phyloP scores from a whole-genome alignment of 23 tunicate genomes.

The Botrylloides violaceus region DNA sequence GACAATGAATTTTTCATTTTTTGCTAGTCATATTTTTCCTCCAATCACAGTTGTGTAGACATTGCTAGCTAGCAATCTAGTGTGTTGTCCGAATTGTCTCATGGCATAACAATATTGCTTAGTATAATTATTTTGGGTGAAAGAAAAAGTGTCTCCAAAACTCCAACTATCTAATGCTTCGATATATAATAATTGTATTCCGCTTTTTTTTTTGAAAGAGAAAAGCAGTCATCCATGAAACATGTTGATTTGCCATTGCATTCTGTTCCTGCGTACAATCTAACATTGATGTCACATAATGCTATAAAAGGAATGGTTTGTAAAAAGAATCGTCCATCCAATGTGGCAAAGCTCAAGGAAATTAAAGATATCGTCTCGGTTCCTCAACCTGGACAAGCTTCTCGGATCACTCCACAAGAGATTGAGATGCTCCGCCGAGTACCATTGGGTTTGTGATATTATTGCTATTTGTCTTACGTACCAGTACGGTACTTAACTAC shows the following conservation, averaged over 20 bases:
- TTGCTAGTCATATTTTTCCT: too few relatives aligned
- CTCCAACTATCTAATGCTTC: too few relatives aligned
- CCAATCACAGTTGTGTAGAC: too few relatives aligned
- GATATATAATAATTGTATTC: too few relatives aligned
- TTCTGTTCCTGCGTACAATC: slow-evolving; percentile 12
- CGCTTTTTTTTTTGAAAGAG: neutral
- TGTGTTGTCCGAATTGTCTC: too few relatives aligned
- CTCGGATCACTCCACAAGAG: slow-evolving; percentile 14
- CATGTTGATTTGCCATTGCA: slow-evolving; percentile 12
- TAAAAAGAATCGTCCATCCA: neutral
- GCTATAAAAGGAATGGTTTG: neutral
- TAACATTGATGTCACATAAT: neutral
- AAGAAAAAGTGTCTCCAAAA: too few relatives aligned
- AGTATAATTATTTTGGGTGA: too few relatives aligned
- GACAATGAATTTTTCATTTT: too few relatives aligned
- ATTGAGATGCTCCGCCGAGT: slow-evolving; percentile 2
- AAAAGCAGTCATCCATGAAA: neutral
- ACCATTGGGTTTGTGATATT: slow-evolving; percentile 16
- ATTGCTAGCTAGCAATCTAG: too few relatives aligned
- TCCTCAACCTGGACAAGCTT: neutral
- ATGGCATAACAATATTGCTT: too few relatives aligned
- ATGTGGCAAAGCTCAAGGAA: neutral
- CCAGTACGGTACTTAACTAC: too few relatives aligned
- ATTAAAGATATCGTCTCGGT: neutral
- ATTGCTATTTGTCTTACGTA: too few relatives aligned